A percentile compares a stretch with the other conserved stretches of the same genome.
These are phyloP conservation scores for Chironomus riparius DNA, from an alignment of 2,888 invertebrate genomes.

Conservation along the genomic window DNA sequence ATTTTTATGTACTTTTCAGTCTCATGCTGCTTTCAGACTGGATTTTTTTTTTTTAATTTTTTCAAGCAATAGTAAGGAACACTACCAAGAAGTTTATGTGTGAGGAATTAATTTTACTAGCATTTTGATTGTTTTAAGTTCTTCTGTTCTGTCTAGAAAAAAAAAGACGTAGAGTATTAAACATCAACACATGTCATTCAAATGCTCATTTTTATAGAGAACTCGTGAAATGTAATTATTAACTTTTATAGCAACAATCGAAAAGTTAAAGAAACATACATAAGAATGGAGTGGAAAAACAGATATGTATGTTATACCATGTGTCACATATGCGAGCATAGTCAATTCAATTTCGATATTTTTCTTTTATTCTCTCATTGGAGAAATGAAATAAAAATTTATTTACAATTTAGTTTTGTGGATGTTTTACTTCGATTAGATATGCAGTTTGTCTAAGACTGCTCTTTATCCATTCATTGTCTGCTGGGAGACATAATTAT, in stretches of 20 bases:
- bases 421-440: no score
- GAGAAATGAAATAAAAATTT: no score
- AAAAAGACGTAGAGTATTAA: not conserved
- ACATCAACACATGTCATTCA: not conserved
- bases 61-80: not conserved
- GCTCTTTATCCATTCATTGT: no score
- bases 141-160: not conserved
- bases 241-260: not conserved
- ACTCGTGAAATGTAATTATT: not conserved
- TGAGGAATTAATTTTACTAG: not conserved
- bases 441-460: no score
- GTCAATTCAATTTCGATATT: not conserved
- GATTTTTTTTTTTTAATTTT: not conserved
- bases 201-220: not conserved
- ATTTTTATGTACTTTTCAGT: not conserved
- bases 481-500: no score
- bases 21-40: not conserved
- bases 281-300: not conserved
- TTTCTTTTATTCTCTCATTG: not conserved
- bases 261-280: not conserved
- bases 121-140: not conserved
- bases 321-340: slow-evolving; percentile 4
- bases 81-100: not conserved
- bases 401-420: no score
- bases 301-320: not conserved